Base-by-base conservation (phyloP, 2,888 invertebrate genomes). In the Tenthredo distinguenda region DNA sequence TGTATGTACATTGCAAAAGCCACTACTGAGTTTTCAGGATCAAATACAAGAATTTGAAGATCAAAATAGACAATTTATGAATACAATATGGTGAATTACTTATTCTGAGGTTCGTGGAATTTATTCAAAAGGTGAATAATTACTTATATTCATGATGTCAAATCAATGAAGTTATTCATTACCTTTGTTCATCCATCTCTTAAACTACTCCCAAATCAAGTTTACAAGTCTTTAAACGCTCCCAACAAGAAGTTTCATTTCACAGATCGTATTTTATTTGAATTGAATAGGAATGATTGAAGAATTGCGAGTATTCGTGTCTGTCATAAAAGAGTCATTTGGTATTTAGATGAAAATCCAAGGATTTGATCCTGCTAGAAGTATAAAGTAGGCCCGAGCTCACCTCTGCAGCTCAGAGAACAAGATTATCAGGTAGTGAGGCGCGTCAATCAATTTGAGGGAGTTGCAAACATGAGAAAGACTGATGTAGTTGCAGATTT, bases 361-460 rank as follows among this genome's bases (percentile, higher is more conserved):
- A 89, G 89, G 89, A 91, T 89, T 90, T 89, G 91, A 91, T 91
- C 91, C 91, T 87, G 87, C 87, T 88, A 88, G 88, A 68, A 68
- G 65, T 83, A 47, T 68, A 68, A 83, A 68, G 31, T 50, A 68
- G 50, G 68, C 65, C 83, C 50, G 47, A 91, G 93, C 93, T 93
- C 93, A 93, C 93, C 93, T 93, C 93, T 93, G 93, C 89, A 92
- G 91, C 91, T 92, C 91, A 92, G 91, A 92, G 92, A 92, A 92
- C 90, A 91, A 92, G 92, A 93, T 92, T 92, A 90, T 92, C 91
- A 90, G 90, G 91, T 91, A 92, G 91, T 93, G 93, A 93, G 92
- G 92, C 91, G 90, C 92, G 91, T 91, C 92, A 92, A 93, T 93
- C 92, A 92, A 93, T 92, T 91, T 89, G 91, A 89, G 92, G 89